These are phyloP conservation scores for Colius striatus DNA, from an alignment of 2,113 vertebrate species.

Conservation along the genomic window DNA sequence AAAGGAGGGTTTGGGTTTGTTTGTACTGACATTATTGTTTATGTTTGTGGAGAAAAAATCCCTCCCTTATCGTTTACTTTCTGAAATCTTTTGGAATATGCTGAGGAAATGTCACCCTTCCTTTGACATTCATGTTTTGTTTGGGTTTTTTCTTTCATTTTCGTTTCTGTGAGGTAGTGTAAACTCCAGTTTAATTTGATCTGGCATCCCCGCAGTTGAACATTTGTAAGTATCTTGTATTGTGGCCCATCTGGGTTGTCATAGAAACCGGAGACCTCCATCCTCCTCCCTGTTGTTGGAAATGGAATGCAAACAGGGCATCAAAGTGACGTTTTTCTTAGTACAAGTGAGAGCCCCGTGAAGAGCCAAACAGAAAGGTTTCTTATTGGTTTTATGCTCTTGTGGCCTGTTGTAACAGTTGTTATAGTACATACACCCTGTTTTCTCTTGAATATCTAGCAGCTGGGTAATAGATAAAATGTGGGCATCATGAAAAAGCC, in stretches of 20 bases:
- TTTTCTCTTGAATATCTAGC: slow-evolving; percentile 67
- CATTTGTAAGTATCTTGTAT: slow-evolving; percentile 81
- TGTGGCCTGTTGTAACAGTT: slow-evolving; percentile 52
- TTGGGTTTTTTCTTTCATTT: slow-evolving; percentile 68
- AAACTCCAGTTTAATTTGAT: slow-evolving; percentile 81
- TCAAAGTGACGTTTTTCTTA: slow-evolving; percentile 76
- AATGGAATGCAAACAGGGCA: slow-evolving; percentile 81
- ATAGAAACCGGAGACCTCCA: slow-evolving; percentile 84
- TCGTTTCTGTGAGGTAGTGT: slow-evolving; percentile 77
- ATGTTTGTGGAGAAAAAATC: slow-evolving; percentile 62
- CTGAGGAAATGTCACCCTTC: slow-evolving; percentile 66
- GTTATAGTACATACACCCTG: slow-evolving; percentile 38
- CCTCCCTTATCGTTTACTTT: slow-evolving; percentile 59
- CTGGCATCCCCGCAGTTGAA: slow-evolving; percentile 78
- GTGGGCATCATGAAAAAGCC: slow-evolving; percentile 17
- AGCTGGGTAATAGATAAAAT: slow-evolving; percentile 53
- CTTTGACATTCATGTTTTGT: slow-evolving; percentile 73
- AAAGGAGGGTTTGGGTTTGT: slow-evolving; percentile 69
- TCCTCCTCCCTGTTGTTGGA: slow-evolving; percentile 80
- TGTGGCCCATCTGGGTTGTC: slow-evolving; percentile 84
- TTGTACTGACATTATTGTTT: slow-evolving; percentile 63
- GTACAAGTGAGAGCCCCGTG: slow-evolving; percentile 69
- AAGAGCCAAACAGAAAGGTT: slow-evolving; percentile 72
- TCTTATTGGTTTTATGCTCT: slow-evolving; percentile 69
- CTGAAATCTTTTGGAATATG: slow-evolving; percentile 58